A percentile compares a stretch with the other conserved stretches of the same genome.
These are phyloP conservation scores for Polyommatus icarus DNA, from an alignment of 2,888 invertebrate genomes.

Conservation along the genomic window DNA sequence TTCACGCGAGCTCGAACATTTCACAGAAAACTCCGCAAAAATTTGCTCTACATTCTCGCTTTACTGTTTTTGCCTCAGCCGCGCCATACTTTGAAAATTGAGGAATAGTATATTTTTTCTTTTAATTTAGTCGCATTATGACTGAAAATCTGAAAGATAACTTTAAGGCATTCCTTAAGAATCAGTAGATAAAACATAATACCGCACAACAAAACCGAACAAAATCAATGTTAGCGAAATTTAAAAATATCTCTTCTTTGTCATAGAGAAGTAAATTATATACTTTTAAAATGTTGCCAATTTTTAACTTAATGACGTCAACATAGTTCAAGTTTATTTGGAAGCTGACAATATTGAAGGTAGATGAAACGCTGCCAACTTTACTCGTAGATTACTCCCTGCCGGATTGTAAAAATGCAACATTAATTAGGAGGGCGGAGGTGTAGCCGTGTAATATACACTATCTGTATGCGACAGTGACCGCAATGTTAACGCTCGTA, in stretches of 20 bases:
- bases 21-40: slow-evolving; percentile 4
- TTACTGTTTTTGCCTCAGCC: background rate
- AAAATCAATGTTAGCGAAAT: background rate
- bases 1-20: slow-evolving; percentile 13
- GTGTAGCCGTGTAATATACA: slow-evolving; percentile 26
- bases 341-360: slow-evolving; percentile 8
- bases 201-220: background rate
- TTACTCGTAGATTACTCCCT: slow-evolving; percentile 2
- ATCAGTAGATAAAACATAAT: no score
- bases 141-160: no score
- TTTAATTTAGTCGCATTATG: background rate
- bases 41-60: background rate
- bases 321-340: slow-evolving; percentile 8
- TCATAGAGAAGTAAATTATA: background rate
- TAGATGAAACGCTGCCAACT: slow-evolving; percentile 24
- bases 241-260: slow-evolving; percentile 11
- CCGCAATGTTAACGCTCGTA: slow-evolving; percentile 56
- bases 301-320: slow-evolving; percentile 12
- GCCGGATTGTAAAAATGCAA: background rate
- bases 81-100: background rate
- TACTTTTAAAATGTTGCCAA: slow-evolving; percentile 24
- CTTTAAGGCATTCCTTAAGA: no score
- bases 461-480: slow-evolving; percentile 54
- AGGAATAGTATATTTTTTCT: background rate
- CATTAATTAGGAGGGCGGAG: slow-evolving; percentile 28